phyloP scores from a whole-genome alignment of 2,888 invertebrate species.

The Macropis europaea region DNA sequence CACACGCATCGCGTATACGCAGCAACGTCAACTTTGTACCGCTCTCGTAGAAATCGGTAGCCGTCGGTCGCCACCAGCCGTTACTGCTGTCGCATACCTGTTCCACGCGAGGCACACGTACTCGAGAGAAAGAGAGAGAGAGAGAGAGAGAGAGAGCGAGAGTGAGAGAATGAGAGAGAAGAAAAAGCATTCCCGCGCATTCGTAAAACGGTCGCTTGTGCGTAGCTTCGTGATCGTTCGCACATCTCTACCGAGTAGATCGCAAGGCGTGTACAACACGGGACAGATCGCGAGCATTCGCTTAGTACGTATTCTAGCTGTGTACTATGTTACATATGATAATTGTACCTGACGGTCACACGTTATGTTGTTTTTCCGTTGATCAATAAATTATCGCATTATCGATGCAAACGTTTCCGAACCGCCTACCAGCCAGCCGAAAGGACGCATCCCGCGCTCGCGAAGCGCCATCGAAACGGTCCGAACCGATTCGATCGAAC shows the following conservation, averaged over 20 bases:
- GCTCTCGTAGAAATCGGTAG: constrained; percentile 40
- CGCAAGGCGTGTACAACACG: background rate
- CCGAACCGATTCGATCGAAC: background rate
- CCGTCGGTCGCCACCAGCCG: background rate
- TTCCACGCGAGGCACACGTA: constrained; percentile 6
- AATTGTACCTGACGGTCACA: constrained; percentile 70
- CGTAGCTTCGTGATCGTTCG: background rate
- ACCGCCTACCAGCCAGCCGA: too few relatives aligned
- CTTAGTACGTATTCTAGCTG: constrained; percentile 25
- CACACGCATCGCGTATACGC: constrained; percentile 65
- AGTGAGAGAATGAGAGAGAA: background rate
- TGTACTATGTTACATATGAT: constrained; percentile 53
- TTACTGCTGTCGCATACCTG: background rate
- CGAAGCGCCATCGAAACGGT: background rate
- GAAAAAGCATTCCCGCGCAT: background rate
- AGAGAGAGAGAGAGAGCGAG: background rate
- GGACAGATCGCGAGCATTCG: constrained; percentile 24
- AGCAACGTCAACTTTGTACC: constrained; percentile 51
- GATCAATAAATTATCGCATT: constrained; percentile 63
- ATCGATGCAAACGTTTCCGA: constrained; percentile 16
- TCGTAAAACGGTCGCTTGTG: background rate
- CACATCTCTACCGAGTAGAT: background rate
- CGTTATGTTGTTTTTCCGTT: constrained; percentile 65
- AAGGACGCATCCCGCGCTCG: too few relatives aligned
- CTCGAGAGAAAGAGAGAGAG: too few relatives aligned